Percentiles rank a stretch among this genome's conserved stretches.
Evolutionary conservation across 2,888 invertebrate species (phyloP).

Genomic region (Parascotia fuliginaria): DNA sequence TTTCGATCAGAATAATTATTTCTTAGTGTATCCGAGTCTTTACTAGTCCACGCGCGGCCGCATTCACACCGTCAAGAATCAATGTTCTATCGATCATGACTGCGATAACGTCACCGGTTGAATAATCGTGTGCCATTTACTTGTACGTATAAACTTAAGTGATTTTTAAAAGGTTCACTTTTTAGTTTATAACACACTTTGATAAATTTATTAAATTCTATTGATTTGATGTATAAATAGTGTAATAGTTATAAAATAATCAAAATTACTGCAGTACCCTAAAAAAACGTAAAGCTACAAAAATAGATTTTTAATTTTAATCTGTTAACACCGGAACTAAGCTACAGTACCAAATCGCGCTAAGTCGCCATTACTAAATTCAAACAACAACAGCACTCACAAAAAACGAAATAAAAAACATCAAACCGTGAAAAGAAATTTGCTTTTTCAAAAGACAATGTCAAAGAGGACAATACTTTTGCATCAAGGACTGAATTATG

Average conservation of each 20-base stretch:
- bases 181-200: neutral
- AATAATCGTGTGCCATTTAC: slow-evolving; percentile 35
- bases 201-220: neutral
- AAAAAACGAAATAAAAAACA: neutral
- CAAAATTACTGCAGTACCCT: too few species aligned
- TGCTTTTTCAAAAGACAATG: slow-evolving; percentile 12
- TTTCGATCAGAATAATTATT: neutral
- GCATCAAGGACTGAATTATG: slow-evolving; percentile 38
- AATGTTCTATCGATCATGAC: slow-evolving; percentile 44
- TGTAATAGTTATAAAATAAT: too few species aligned
- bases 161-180: slow-evolving; percentile 39
- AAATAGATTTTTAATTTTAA: too few species aligned
- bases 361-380: neutral
- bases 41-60: slow-evolving; percentile 26
- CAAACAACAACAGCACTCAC: neutral
- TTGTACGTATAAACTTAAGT: slow-evolving; percentile 35
- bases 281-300: too few species aligned
- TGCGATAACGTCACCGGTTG: slow-evolving; percentile 39
- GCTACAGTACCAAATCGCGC: too few species aligned
- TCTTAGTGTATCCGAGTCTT: neutral
- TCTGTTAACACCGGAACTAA: too few species aligned
- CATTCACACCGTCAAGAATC: slow-evolving; percentile 40
- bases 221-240: too few species aligned
- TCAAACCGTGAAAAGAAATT: slow-evolving; percentile 2
- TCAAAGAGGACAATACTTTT: slow-evolving; percentile 12